phyloP scores from a whole-genome alignment of 2,797 vertebrate genomes.

The Arnoldichthys spilopterus region DNA sequence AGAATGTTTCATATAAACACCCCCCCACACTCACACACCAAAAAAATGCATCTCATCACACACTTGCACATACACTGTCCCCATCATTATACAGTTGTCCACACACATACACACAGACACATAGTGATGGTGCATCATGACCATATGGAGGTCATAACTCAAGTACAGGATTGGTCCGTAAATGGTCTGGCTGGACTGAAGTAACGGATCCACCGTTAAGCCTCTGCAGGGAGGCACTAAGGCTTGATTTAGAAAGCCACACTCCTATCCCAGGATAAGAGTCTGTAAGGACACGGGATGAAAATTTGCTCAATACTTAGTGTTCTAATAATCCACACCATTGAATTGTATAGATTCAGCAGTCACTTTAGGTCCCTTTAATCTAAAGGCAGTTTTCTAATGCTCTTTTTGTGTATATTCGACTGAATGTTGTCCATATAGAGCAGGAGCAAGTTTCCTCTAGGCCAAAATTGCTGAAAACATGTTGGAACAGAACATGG shows the following conservation, averaged over 20 bases:
- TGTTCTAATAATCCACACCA: conserved; percentile 42
- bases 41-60: background rate
- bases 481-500: conserved; percentile 8
- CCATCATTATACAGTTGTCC: background rate
- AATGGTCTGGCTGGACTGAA: conserved; percentile 65
- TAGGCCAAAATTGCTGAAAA: conserved; percentile 26
- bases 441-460: conserved; percentile 27
- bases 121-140: conserved; percentile 58
- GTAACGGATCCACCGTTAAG: conserved; percentile 52
- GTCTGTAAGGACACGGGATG: conserved; percentile 6
- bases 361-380: conserved; percentile 33
- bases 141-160: conserved; percentile 73
- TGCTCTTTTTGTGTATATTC: conserved; percentile 28
- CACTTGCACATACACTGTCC: background rate
- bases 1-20: conserved; percentile 6
- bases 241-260: conserved; percentile 36
- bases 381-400: conserved; percentile 30
- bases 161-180: conserved; percentile 61
- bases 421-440: conserved; percentile 29
- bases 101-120: conserved; percentile 35
- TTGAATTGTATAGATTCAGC: conserved; percentile 30
- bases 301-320: conserved; percentile 32
- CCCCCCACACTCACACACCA: conserved; percentile 1
- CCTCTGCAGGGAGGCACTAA: conserved; percentile 40
- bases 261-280: background rate